Evolutionary conservation across 2,888 invertebrate genomes (phyloP).

Genomic region (Synergus laeviventris): DNA sequence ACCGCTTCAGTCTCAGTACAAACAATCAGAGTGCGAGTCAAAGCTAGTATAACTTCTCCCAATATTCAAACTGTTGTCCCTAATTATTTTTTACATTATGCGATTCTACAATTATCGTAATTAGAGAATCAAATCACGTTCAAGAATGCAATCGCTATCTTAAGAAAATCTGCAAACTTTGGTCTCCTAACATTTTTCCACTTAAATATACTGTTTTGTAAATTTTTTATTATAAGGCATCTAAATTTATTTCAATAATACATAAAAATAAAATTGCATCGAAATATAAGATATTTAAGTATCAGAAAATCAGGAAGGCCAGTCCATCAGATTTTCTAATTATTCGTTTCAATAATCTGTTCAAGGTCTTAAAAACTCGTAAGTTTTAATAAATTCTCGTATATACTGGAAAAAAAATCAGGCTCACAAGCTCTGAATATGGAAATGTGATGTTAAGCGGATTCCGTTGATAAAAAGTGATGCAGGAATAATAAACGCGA

Average conservation of each 20-base stretch:
- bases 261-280: neutral
- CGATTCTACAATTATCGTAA: slow-evolving; percentile 1
- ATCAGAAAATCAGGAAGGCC: slow-evolving; percentile 5
- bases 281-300: neutral
- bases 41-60: slow-evolving; percentile 23
- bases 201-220: neutral
- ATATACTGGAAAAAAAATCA: slow-evolving; percentile 17
- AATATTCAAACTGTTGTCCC: slow-evolving; percentile 2
- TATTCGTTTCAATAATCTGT: neutral
- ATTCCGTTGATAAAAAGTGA: slow-evolving; percentile 17
- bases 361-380: slow-evolving; percentile 5
- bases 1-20: slow-evolving; percentile 49
- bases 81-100: slow-evolving; percentile 37
- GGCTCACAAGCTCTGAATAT: neutral
- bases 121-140: slow-evolving; percentile 24
- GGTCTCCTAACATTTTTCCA: neutral
- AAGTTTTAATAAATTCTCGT: slow-evolving; percentile 14
- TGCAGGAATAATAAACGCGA: slow-evolving; percentile 23
- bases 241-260: neutral
- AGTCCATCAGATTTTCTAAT: neutral
- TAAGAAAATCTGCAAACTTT: slow-evolving; percentile 8
- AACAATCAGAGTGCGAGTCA: slow-evolving; percentile 43
- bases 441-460: slow-evolving; percentile 17
- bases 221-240: neutral
- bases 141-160: slow-evolving; percentile 2